A percentile compares a stretch with the other conserved stretches of the same genome.
Conservation (phyloP, 2,113 vertebrate genomes). For the Psittacula cyanocephala region DNA sequence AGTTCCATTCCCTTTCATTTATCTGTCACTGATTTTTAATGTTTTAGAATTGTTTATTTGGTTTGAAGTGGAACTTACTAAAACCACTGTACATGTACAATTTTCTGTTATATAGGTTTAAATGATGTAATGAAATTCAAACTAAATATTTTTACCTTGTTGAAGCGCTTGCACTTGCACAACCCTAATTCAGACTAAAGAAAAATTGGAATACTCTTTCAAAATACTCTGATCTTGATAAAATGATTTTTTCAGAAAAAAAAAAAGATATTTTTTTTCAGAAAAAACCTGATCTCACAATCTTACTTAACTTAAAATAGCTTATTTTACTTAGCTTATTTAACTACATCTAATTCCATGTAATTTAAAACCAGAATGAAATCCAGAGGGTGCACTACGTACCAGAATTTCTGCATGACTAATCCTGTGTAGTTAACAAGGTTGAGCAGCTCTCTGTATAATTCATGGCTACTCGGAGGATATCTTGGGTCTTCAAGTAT, state of each 20-base stretch:
- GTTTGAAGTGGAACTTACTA: neutral
- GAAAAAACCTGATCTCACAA: neutral
- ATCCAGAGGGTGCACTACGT: neutral
- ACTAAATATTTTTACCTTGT: neutral
- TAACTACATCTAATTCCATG: neutral
- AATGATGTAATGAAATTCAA: neutral
- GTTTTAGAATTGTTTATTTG: neutral
- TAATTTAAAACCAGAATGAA: neutral
- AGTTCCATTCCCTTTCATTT: neutral
- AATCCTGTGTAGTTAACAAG: neutral
- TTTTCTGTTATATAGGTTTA: neutral
- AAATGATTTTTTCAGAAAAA: neutral
- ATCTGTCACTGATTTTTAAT: neutral
- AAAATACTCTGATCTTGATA: neutral
- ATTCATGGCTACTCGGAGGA: constrained; percentile 37
- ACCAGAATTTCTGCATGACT: constrained; percentile 30
- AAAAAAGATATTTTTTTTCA: too few species aligned
- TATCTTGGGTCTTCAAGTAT: neutral
- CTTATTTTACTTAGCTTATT: neutral
- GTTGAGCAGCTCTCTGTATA: constrained; percentile 42
- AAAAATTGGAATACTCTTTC: neutral
- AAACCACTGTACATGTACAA: neutral
- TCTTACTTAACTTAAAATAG: neutral
- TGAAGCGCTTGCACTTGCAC: neutral
- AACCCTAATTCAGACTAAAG: neutral